A percentile compares a stretch with the other conserved stretches of the same genome.
phyloP scores from a whole-genome alignment of 2,888 invertebrate species.

The Acholoe squamosa region DNA sequence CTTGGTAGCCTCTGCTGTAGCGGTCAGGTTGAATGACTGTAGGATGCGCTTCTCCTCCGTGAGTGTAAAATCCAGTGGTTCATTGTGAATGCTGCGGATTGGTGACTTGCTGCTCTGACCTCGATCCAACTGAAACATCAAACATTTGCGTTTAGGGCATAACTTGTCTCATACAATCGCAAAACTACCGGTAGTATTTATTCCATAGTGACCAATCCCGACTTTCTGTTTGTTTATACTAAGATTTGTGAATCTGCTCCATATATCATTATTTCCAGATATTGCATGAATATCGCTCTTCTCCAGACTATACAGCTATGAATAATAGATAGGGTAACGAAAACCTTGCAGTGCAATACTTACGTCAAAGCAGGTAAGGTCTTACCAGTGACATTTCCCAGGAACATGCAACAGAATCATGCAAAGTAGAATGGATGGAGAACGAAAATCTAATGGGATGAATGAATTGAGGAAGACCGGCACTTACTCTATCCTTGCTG shows the following conservation, averaged over 20 bases:
- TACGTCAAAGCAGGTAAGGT: background rate
- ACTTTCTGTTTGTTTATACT: no score
- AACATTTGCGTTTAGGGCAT: no score
- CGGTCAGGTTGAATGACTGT: slow-evolving; percentile 4
- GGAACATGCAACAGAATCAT: background rate
- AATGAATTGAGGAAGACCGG: no score
- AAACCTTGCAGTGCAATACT: background rate
- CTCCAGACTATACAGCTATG: no score
- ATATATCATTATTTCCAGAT: no score
- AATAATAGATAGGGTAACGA: no score
- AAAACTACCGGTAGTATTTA: no score
- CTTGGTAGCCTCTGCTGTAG: slow-evolving; percentile 45
- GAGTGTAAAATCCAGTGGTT: slow-evolving; percentile 44
- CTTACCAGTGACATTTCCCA: background rate
- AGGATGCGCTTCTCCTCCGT: slow-evolving; percentile 45
- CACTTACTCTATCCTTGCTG: no score
- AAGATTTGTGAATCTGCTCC: no score
- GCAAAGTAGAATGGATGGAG: slow-evolving; percentile 18
- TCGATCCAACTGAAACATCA: background rate
- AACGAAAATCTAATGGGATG: background rate
- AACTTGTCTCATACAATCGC: no score
- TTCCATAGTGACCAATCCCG: no score
- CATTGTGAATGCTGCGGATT: background rate
- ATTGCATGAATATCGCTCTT: no score
- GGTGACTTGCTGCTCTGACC: background rate